A percentile compares a stretch with the other conserved stretches of the same genome.
Evolutionary conservation across 2,888 invertebrate genomes (phyloP).

Genomic region (Prostheceraeus crozeri): DNA sequence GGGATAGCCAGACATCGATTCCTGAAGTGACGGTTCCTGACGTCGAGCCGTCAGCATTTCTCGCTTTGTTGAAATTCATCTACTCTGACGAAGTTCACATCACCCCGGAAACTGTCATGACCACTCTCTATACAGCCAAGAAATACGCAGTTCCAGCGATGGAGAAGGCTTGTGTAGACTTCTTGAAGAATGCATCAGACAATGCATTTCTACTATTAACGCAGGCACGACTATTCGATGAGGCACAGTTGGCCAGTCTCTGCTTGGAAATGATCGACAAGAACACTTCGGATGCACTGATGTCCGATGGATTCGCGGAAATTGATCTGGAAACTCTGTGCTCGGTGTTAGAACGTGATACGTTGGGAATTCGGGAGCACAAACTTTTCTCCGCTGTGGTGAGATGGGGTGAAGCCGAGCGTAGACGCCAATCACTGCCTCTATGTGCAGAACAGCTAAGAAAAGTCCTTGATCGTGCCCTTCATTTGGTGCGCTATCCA

Average conservation of each 20-base stretch:
- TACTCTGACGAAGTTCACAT: constrained; percentile 76
- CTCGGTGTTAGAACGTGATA: constrained; percentile 70
- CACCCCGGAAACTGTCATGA: constrained; percentile 77
- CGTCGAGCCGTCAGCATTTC: constrained; percentile 73
- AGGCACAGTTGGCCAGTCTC: constrained; percentile 70
- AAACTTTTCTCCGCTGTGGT: constrained; percentile 62
- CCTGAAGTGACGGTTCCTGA: constrained; percentile 71
- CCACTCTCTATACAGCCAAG: constrained; percentile 74
- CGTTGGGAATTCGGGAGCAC: constrained; percentile 69
- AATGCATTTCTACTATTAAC: constrained; percentile 75
- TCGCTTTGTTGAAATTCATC: constrained; percentile 59
- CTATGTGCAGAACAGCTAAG: constrained; percentile 64
- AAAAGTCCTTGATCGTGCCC: constrained; percentile 65
- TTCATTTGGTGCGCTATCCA: constrained; percentile 70
- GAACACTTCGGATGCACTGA: constrained; percentile 70
- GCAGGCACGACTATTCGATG: constrained; percentile 70
- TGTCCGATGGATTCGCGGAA: constrained; percentile 72
- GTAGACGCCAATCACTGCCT: constrained; percentile 60
- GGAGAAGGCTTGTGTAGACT: constrained; percentile 74
- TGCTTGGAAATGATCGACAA: constrained; percentile 76
- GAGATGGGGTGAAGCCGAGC: constrained; percentile 61
- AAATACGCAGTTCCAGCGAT: constrained; percentile 76
- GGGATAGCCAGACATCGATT: too few species aligned
- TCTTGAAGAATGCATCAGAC: constrained; percentile 67
- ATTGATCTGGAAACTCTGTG: constrained; percentile 72